Percentiles rank a stretch among this genome's conserved stretches.
These are phyloP conservation scores for Lithophane leautieri DNA, from an alignment of 2,888 invertebrate species.

Conservation along the genomic window DNA sequence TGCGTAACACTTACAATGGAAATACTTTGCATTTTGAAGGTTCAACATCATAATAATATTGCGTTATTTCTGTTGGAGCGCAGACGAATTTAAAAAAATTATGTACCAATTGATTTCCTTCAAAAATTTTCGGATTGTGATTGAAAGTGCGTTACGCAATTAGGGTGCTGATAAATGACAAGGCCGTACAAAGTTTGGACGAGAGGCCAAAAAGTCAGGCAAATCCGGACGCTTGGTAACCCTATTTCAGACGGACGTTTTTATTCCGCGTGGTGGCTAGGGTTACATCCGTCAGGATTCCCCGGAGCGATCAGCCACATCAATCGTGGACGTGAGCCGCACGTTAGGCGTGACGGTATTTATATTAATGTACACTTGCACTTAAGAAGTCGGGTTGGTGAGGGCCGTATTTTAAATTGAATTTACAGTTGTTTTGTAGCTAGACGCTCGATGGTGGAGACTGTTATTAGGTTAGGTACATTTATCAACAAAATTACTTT, in stretches of 20 bases:
- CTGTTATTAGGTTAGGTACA: neutral
- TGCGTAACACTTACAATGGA: neutral
- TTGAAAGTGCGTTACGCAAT: neutral
- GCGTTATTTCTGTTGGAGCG: too few relatives aligned
- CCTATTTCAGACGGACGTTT: constrained; percentile 49
- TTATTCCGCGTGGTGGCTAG: constrained; percentile 71
- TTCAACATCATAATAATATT: neutral
- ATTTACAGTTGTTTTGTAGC: constrained; percentile 15
- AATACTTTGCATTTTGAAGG: neutral
- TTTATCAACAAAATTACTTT: neutral
- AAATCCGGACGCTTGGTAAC: neutral
- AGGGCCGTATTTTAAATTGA: constrained; percentile 15
- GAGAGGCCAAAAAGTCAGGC: neutral
- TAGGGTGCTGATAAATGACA: neutral
- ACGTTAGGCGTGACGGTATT: constrained; percentile 55
- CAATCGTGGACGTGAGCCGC: constrained; percentile 62
- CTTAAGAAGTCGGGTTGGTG: constrained; percentile 26
- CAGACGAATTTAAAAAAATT: neutral
- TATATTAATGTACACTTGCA: constrained; percentile 59
- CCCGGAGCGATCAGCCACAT: constrained; percentile 63
- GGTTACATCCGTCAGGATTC: constrained; percentile 70
- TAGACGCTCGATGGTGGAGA: neutral
- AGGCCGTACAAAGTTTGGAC: neutral
- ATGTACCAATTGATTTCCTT: neutral
- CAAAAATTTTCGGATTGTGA: neutral